Percentiles rank a stretch among this genome's conserved stretches.
Evolutionary conservation across 2,113 vertebrate genomes (phyloP).

Genomic region (Rhagologus leucostigma): DNA sequence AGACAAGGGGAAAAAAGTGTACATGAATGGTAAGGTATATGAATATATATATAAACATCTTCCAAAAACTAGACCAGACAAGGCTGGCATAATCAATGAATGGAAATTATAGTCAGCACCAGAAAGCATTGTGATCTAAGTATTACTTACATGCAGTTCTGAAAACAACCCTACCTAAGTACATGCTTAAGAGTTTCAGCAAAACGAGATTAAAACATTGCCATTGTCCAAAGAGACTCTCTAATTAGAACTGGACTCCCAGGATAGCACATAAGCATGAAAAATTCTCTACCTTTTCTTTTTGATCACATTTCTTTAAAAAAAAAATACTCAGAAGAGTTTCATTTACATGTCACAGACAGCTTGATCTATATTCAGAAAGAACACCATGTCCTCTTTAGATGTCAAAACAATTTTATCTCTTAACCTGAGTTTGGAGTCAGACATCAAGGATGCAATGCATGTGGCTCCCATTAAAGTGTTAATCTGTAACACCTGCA

Average conservation of each 20-base stretch:
- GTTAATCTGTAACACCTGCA: conserved; percentile 43
- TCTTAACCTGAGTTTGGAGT: not conserved
- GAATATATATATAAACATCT: not conserved
- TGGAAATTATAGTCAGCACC: not conserved
- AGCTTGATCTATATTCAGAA: conserved; percentile 31
- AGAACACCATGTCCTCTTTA: not conserved
- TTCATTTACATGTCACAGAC: not conserved
- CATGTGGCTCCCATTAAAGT: not conserved
- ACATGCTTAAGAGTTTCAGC: not conserved
- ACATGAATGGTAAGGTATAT: not conserved
- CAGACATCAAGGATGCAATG: conserved; percentile 5
- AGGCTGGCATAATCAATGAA: not conserved
- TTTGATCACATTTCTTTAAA: not conserved
- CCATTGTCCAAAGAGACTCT: not conserved
- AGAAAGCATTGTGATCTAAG: not conserved
- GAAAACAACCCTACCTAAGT: not conserved
- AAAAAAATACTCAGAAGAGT: not conserved
- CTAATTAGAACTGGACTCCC: not conserved
- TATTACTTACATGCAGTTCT: not conserved
- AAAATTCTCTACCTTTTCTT: not conserved
- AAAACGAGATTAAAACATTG: not conserved
- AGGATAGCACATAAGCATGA: not conserved
- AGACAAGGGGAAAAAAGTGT: not conserved
- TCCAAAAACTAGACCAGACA: not conserved
- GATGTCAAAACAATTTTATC: conserved; percentile 31